phyloP scores from a whole-genome alignment of 2,113 vertebrate genomes.

The Grammomys surdaster region DNA sequence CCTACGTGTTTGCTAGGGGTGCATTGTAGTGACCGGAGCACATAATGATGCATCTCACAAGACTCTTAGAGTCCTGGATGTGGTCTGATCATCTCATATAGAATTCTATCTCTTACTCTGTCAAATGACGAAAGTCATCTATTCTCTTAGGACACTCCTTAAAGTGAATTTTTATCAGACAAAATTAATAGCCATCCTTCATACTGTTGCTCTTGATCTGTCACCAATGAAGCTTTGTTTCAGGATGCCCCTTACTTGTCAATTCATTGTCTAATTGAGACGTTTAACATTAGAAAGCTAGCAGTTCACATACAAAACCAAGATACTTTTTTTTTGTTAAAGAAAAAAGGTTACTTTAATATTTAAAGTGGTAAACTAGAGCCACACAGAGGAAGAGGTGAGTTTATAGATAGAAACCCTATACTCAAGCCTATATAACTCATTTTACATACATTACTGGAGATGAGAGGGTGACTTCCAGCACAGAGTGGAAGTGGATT shows the following conservation, averaged over 20 bases:
- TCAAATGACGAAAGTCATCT: not conserved
- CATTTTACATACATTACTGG: not conserved
- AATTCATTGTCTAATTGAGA: constrained; percentile 28
- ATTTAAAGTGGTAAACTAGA: constrained; percentile 28
- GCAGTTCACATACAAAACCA: not conserved
- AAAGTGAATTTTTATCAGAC: constrained; percentile 28
- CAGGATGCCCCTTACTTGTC: not conserved
- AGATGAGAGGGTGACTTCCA: not conserved
- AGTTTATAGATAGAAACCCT: not conserved
- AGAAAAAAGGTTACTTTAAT: not conserved
- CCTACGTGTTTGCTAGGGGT: not conserved
- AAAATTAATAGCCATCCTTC: not conserved
- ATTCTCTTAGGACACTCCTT: not conserved
- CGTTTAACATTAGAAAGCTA: constrained; percentile 42
- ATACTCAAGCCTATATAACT: not conserved
- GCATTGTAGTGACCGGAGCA: not conserved
- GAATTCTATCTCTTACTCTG: constrained; percentile 26
- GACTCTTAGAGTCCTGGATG: not conserved
- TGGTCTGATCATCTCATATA: not conserved
- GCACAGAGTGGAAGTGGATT: not conserved
- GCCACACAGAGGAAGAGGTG: not conserved
- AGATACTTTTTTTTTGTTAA: not conserved
- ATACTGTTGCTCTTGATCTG: not conserved
- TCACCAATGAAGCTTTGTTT: constrained; percentile 9
- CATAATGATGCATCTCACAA: not conserved